Percentiles rank a stretch among this genome's conserved stretches.
Evolutionary conservation across 2,888 invertebrate species (phyloP).

Genomic region (Eumacrocentrus americanus): DNA sequence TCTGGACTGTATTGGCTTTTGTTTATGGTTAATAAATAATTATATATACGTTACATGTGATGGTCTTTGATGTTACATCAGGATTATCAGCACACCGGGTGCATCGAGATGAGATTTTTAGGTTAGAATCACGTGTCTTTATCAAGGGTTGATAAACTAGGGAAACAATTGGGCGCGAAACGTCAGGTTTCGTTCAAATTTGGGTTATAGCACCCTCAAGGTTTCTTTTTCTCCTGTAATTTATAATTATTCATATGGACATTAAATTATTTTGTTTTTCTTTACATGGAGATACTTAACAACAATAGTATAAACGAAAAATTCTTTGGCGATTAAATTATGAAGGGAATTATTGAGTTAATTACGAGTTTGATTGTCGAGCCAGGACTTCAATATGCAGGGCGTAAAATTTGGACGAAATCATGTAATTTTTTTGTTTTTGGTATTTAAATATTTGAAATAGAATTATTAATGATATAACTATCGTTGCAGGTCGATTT

Average conservation of each 20-base stretch:
- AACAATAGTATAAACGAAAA: not conserved
- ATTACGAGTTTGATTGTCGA: not conserved
- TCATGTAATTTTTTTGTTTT: slow-evolving; percentile 2
- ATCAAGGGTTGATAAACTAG: no score
- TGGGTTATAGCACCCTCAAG: not conserved
- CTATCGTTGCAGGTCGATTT: slow-evolving; percentile 44
- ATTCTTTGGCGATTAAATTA: slow-evolving; percentile 11
- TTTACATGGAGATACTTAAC: slow-evolving; percentile 1
- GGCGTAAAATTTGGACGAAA: slow-evolving; percentile 8
- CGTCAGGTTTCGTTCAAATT: slow-evolving; percentile 9
- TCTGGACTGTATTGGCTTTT: no score
- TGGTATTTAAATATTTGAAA: not conserved
- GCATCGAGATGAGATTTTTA: no score
- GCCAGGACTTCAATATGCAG: slow-evolving; percentile 4
- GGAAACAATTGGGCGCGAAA: slow-evolving; percentile 20
- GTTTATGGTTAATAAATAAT: no score
- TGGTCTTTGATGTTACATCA: no score
- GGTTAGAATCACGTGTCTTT: no score
- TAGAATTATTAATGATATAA: slow-evolving; percentile 6
- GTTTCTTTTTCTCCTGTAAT: not conserved
- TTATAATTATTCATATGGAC: not conserved
- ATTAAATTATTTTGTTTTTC: slow-evolving; percentile 4
- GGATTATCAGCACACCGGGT: no score
- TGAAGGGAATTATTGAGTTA: slow-evolving; percentile 12
- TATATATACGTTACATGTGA: no score